Base-by-base conservation (phyloP, 2,888 invertebrate genomes). In the Patella ulyssiponensis region DNA sequence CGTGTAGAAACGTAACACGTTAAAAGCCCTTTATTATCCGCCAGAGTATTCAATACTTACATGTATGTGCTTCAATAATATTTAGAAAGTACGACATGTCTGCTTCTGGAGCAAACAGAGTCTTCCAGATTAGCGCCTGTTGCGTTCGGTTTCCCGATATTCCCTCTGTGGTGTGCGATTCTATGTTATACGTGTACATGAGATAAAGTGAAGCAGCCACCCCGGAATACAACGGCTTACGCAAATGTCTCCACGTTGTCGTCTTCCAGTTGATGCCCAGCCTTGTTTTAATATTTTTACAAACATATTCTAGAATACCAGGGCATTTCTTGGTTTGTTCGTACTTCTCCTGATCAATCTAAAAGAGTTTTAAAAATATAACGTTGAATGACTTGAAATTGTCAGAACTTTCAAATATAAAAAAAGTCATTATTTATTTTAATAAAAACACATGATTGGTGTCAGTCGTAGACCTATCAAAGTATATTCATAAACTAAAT, bases 141-240 rank as follows among this genome's bases (percentile, higher is more conserved):
- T 14, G 72, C 53, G 52, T 14, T 44, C 72, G 73, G 4, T 33
- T 33, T 4, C 33, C 33, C 4, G 33, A 33, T 33, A 33, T 33
- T 4, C 33, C 33, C 3, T 33, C 3, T 33, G 33, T 3, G 33
- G 33, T 33, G 73, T 77, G 73, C 0, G 71, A 74, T 12, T 76
- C 74, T 14, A 79, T 78, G 64, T 20, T 27, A 27, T 75, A 72
- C 9, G 23, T 27, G 12, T 33, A 52, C 12, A 74, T 58, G 17
- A 78, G 51, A 58, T 73, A 80, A 23, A 80, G 74, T 2, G 73
- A 27, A 1, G 80, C 80, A 17, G 77, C 80, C 74, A 80, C 64
- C n/a, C 80, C 80, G 2, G 80, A 80, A 51, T 80, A 80, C 58
- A 80, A 73, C n/a, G 80, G 80, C 72, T 80, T 80, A 53, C 78